These are phyloP conservation scores for Galerucella pusilla DNA, from an alignment of 2,888 invertebrate species.

Conservation along the genomic window DNA sequence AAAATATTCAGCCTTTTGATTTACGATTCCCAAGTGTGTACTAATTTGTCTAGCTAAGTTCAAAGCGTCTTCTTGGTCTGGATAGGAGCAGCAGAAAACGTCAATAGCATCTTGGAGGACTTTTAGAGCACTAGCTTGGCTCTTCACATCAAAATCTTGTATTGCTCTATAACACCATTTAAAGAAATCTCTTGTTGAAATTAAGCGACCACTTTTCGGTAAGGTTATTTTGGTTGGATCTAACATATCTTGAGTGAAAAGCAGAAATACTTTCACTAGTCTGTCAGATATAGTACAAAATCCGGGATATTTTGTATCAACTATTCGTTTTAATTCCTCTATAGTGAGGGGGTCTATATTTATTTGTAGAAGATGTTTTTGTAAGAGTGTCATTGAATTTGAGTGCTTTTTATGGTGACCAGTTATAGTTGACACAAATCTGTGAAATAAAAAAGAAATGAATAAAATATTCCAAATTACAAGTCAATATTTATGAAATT, in stretches of 20 bases:
- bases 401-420: slow-evolving; percentile 74
- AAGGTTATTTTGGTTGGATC: slow-evolving; percentile 52
- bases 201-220: slow-evolving; percentile 71
- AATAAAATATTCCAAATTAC: too few species aligned
- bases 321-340: slow-evolving; percentile 79
- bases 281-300: slow-evolving; percentile 78
- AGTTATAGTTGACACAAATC: slow-evolving; percentile 70
- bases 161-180: slow-evolving; percentile 90
- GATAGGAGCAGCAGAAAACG: slow-evolving; percentile 86
- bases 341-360: slow-evolving; percentile 82
- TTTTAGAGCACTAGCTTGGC: slow-evolving; percentile 74
- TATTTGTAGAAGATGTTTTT: slow-evolving; percentile 85
- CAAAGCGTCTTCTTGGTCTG: slow-evolving; percentile 73
- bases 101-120: slow-evolving; percentile 91
- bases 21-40: slow-evolving; percentile 82
- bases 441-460: slow-evolving; percentile 58
- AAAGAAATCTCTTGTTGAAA: slow-evolving; percentile 88
- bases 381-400: slow-evolving; percentile 75
- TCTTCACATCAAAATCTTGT: slow-evolving; percentile 78
- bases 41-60: slow-evolving; percentile 80
- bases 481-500: too few species aligned
- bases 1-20: slow-evolving; percentile 84
- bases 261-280: slow-evolving; percentile 85
- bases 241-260: slow-evolving; percentile 73
- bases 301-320: slow-evolving; percentile 75